Evolutionary conservation across 2,888 invertebrate species (phyloP).

Genomic region (Pristionchus entomophagus): DNA sequence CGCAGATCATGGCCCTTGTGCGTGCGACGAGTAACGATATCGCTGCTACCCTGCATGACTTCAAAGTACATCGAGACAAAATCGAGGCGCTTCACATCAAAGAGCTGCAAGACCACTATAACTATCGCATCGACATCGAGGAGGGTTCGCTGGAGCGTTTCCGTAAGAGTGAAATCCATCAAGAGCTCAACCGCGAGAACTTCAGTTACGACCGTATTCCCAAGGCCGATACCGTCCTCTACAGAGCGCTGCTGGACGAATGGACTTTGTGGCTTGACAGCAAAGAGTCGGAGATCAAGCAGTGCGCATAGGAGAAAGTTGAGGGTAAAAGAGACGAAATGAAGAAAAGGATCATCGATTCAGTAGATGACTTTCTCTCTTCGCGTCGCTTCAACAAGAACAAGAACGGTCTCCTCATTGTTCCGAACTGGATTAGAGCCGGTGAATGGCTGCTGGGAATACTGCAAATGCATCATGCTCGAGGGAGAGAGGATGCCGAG

Average conservation of each 20-base stretch:
- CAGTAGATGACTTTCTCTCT: neutral
- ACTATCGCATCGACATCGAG: no score
- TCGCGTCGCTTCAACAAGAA: no score
- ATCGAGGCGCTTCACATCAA: no score
- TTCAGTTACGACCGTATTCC: neutral
- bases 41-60: neutral
- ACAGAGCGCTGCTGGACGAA: neutral
- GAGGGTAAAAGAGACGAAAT: neutral
- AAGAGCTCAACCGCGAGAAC: neutral
- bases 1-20: conserved; percentile 49
- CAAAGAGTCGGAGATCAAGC: neutral
- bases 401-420: no score
- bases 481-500: neutral
- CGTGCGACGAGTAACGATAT: neutral
- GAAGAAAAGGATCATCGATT: neutral
- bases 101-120: no score
- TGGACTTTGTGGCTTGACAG: neutral
- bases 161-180: no score
- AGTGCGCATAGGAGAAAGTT: neutral
- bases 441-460: neutral
- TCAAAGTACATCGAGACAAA: neutral
- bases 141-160: no score
- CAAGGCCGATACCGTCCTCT: neutral
- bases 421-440: neutral
- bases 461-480: neutral